Percentiles rank a stretch among this genome's conserved stretches.
Evolutionary conservation across 1,140 invertebrate genomes (phyloP).

Genomic region (Papilio aristodemus): DNA sequence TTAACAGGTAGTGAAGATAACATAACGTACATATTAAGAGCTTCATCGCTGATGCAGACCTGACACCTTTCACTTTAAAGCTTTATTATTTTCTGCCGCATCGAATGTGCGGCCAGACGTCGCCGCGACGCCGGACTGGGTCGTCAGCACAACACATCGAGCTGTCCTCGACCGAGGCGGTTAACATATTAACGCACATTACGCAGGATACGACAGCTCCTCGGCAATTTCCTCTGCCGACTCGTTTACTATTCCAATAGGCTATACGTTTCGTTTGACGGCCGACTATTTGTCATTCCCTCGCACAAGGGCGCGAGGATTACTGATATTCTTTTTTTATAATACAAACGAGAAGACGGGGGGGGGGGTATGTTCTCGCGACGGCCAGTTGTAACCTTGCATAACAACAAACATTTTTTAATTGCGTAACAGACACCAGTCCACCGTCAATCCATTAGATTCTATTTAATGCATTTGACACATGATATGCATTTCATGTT

Average conservation of each 20-base stretch:
- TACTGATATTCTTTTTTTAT: not conserved
- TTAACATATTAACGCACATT: constrained; percentile 4
- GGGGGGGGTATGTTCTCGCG: no score
- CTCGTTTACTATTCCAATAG: constrained; percentile 4
- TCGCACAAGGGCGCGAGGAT: not conserved
- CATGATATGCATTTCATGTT: no score
- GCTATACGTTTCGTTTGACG: constrained; percentile 9
- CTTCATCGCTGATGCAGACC: not conserved
- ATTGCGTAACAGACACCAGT: no score
- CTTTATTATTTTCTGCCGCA: not conserved
- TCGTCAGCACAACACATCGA: not conserved
- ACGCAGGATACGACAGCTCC: not conserved
- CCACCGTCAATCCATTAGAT: no score
- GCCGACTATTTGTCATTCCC: constrained; percentile 3
- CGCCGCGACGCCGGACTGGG: not conserved
- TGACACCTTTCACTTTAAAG: not conserved
- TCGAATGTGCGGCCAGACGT: not conserved
- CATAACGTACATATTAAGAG: no score
- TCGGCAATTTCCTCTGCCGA: constrained; percentile 8
- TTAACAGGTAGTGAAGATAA: not conserved
- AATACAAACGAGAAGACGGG: not conserved
- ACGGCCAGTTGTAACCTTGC: no score
- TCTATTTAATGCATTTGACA: no score
- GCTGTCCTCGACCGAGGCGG: not conserved
- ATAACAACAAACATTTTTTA: no score